Evolutionary conservation across 2,888 invertebrate genomes (phyloP).

Genomic region (Plutella xylostella): DNA sequence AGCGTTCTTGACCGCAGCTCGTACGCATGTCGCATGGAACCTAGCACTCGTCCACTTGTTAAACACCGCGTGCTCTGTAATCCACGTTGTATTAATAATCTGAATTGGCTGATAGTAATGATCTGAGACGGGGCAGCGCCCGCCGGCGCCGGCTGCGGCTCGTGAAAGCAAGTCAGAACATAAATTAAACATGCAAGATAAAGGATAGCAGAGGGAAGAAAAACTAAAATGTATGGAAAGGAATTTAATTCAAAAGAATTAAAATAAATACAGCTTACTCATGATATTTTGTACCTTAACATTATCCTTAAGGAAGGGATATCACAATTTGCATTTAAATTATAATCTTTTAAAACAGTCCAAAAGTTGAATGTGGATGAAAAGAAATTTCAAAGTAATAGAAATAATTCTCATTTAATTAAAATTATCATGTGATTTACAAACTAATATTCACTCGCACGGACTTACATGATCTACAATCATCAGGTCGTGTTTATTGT

Average conservation of each 20-base stretch:
- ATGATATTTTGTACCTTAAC: neutral
- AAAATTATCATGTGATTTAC: neutral
- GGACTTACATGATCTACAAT: constrained; percentile 2
- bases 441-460: neutral
- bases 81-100: constrained; percentile 7
- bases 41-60: neutral
- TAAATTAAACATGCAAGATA: neutral
- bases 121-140: too few relatives aligned
- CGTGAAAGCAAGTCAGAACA: too few relatives aligned
- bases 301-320: neutral
- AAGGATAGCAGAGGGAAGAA: constrained; percentile 14
- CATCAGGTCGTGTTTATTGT: neutral
- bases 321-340: too few relatives aligned
- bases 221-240: constrained; percentile 25
- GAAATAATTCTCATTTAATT: constrained; percentile 3
- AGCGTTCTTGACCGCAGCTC: neutral
- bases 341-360: too few relatives aligned
- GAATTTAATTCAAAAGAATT: constrained; percentile 38
- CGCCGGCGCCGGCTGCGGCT: too few relatives aligned
- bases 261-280: constrained; percentile 34
- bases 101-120: neutral
- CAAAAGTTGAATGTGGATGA: too few relatives aligned
- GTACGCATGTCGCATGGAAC: neutral
- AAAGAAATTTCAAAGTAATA: too few relatives aligned
- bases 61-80: constrained; percentile 15